Evolutionary conservation across 2,113 vertebrate species (phyloP).

Genomic region (Alosa alosa): DNA sequence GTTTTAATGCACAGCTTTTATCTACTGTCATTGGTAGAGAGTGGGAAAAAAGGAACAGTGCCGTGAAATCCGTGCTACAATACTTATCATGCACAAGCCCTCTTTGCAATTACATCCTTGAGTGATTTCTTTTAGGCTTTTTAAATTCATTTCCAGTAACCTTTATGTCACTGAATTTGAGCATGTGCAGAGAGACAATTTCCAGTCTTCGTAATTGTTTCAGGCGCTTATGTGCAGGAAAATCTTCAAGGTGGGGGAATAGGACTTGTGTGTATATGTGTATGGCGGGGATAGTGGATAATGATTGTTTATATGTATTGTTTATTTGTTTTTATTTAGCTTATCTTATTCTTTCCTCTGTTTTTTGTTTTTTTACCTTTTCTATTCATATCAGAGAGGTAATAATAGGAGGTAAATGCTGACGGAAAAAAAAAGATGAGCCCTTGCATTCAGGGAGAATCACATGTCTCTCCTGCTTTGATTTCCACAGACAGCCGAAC

Average conservation of each 20-base stretch:
- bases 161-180: slow-evolving; percentile 71
- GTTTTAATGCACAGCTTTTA: slow-evolving; percentile 62
- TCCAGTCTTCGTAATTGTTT: slow-evolving; percentile 73
- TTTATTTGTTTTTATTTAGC: background rate
- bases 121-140: slow-evolving; percentile 75
- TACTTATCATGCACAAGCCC: slow-evolving; percentile 68
- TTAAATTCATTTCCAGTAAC: slow-evolving; percentile 76
- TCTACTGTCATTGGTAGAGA: slow-evolving; percentile 53
- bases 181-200: slow-evolving; percentile 62
- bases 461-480: slow-evolving; percentile 12
- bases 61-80: slow-evolving; percentile 61
- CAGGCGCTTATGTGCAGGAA: slow-evolving; percentile 67
- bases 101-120: slow-evolving; percentile 79
- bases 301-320: background rate
- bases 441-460: background rate
- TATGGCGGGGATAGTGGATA: background rate
- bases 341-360: background rate
- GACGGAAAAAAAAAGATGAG: background rate
- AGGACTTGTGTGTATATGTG: background rate
- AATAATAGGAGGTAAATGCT: background rate
- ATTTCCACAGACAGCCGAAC: slow-evolving; percentile 23
- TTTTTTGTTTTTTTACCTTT: background rate
- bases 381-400: background rate
- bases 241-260: slow-evolving; percentile 51
- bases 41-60: slow-evolving; percentile 46